Conservation (phyloP, 2,113 vertebrate species). For the Halichoeres trimaculatus region DNA sequence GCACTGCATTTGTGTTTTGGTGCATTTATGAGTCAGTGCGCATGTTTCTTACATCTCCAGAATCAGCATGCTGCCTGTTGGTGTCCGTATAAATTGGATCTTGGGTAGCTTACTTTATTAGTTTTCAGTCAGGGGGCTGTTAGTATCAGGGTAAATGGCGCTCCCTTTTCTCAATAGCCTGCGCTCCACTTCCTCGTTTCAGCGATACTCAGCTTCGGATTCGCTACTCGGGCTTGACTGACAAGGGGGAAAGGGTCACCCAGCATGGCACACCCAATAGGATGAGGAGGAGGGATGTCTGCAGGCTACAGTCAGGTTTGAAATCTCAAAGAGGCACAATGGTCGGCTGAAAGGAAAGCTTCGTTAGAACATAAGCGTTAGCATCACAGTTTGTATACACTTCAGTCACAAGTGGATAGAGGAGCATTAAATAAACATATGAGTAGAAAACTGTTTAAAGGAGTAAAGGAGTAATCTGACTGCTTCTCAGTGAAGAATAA, state of each 20-base stretch:
- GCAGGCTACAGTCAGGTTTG: slow-evolving; percentile 64
- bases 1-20: slow-evolving; percentile 26
- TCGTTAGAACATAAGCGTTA: slow-evolving; percentile 18
- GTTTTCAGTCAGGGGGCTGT: slow-evolving; percentile 45
- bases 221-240: slow-evolving; percentile 67
- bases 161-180: slow-evolving; percentile 63
- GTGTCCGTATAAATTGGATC: slow-evolving; percentile 40
- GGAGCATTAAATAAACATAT: slow-evolving; percentile 6
- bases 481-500: neutral
- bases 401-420: slow-evolving; percentile 14
- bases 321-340: slow-evolving; percentile 62
- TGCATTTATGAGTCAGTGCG: slow-evolving; percentile 30
- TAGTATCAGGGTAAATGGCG: slow-evolving; percentile 39
- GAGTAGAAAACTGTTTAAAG: slow-evolving; percentile 18
- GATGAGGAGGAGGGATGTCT: slow-evolving; percentile 58
- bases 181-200: slow-evolving; percentile 71
- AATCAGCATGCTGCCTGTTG: slow-evolving; percentile 21
- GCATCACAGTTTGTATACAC: slow-evolving; percentile 3
- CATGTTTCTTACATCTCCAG: slow-evolving; percentile 25
- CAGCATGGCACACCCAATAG: slow-evolving; percentile 69
- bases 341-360: slow-evolving; percentile 38
- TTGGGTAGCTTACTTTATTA: slow-evolving; percentile 39
- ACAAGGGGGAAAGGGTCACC: slow-evolving; percentile 67
- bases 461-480: neutral
- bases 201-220: slow-evolving; percentile 56